These are phyloP conservation scores for Coryphaenoides rupestris DNA, from an alignment of 2,113 vertebrate species.

Conservation along the genomic window DNA sequence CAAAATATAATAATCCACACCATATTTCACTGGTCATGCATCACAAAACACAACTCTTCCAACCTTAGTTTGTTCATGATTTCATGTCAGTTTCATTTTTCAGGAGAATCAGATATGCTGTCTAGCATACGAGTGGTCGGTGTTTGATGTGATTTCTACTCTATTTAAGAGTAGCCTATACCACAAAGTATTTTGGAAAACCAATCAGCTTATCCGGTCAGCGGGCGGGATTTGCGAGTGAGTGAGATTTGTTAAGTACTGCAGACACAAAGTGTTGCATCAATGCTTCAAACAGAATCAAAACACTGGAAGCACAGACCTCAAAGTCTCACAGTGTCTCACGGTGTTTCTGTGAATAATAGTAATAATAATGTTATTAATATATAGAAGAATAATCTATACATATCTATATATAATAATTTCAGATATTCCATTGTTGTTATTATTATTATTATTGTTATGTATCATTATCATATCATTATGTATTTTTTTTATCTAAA, in stretches of 20 bases:
- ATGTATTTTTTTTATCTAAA: no score
- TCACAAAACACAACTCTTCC: no score
- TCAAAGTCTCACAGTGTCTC: no score
- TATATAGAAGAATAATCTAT: neutral
- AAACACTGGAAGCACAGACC: neutral
- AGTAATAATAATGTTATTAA: neutral
- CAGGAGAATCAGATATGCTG: no score
- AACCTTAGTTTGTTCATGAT: no score
- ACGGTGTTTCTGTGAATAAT: neutral
- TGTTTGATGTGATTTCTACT: neutral
- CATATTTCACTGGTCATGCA: no score
- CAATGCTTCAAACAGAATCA: neutral
- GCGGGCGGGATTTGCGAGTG: neutral
- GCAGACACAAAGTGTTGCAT: neutral
- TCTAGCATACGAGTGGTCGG: neutral
- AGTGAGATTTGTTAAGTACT: neutral
- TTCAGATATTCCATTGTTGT: neutral
- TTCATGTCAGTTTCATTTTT: no score
- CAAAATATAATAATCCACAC: no score
- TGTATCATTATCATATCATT: neutral
- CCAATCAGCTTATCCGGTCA: neutral
- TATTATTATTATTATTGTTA: neutral
- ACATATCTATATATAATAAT: neutral
- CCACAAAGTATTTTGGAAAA: conserved; percentile 4
- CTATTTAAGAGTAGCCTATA: neutral